A percentile compares a stretch with the other conserved stretches of the same genome.
Evolutionary conservation across 2,797 vertebrate genomes (phyloP).

Genomic region (Muscicapa striata): DNA sequence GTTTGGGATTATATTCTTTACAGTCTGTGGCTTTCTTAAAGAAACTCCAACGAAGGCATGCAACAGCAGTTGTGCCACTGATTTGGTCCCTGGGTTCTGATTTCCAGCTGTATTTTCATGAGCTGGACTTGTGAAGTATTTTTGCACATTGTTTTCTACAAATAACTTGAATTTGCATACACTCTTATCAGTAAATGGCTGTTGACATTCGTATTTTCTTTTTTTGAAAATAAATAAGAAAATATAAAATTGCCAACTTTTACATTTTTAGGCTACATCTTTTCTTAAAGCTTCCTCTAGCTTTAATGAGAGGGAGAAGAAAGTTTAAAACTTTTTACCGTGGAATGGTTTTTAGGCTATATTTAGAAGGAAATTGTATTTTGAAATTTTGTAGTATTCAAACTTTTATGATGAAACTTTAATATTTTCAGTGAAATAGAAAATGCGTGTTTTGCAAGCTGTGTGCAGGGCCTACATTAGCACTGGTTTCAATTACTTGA

Average conservation of each 20-base stretch:
- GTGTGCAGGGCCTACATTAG: background rate
- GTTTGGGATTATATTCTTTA: background rate
- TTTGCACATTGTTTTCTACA: conserved; percentile 31
- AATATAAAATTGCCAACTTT: background rate
- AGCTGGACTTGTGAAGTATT: background rate
- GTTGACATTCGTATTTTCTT: background rate
- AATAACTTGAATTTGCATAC: conserved; percentile 16
- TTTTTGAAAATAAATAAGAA: background rate
- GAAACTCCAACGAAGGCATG: background rate
- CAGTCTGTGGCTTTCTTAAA: background rate
- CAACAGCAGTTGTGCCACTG: background rate
- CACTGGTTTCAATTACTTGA: background rate
- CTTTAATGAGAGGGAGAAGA: background rate
- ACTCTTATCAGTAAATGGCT: background rate
- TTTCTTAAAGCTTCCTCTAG: conserved; percentile 15
- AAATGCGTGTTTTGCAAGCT: background rate
- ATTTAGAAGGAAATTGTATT: conserved; percentile 34
- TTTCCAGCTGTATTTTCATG: background rate
- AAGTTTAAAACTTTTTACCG: background rate
- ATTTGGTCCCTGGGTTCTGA: background rate
- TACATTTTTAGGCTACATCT: background rate
- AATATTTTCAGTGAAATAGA: background rate
- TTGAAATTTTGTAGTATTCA: conserved; percentile 35
- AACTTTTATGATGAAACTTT: background rate
- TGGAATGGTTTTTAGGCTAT: conserved; percentile 9